Evolutionary conservation across 2,888 invertebrate genomes (phyloP), one percentile per base, ranked within the genome.

Genomic region (Nematopogon swammerdamellus): DNA sequence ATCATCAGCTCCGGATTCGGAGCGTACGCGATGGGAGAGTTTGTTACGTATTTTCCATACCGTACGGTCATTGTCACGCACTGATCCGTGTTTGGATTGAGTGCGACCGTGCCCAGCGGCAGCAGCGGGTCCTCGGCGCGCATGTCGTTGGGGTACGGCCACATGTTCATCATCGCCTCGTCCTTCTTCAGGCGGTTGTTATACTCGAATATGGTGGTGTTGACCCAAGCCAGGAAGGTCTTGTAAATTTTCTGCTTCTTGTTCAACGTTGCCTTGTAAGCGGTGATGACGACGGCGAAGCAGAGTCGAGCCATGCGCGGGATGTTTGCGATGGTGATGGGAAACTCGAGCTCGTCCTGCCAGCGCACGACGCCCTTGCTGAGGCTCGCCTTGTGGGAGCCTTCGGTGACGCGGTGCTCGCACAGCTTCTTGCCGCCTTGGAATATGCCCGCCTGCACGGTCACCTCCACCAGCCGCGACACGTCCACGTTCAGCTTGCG

Each of bases 151-250:
- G 91, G 91, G 67, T 91, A 91, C 1, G 91, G 89, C 94, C 96
- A 96, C 81, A 94, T 92, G 62, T 89, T 90, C 46, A 96, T 80
- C 3, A 90, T 89, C 68, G 89, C 86, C 17, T 87, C 86, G 49
- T 92, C 94, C 14, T 83, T 88, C 60, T 91, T 90, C 49, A 97
- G 74, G 61, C 90, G 88, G 58, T 90, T 88, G 62, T 91, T 92
- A 70, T 92, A 96, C 73, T 97, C 95, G 72, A 91, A 96, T 51
- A 96, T 85, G 52, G 95, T 91, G 1, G 93, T 92, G 69, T 95
- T 95, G 2, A 90, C 92, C 95, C 95, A 95, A 20, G 92, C 92
- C 55, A 96, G 71, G 2, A 93, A 91, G 70, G 91, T 91, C 56
- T 88, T 86, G 58, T 82, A 84, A 54, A 79, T 71, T 59, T 90